Conservation (phyloP, 2,113 vertebrate species). For the Ceyx margarethae region DNA sequence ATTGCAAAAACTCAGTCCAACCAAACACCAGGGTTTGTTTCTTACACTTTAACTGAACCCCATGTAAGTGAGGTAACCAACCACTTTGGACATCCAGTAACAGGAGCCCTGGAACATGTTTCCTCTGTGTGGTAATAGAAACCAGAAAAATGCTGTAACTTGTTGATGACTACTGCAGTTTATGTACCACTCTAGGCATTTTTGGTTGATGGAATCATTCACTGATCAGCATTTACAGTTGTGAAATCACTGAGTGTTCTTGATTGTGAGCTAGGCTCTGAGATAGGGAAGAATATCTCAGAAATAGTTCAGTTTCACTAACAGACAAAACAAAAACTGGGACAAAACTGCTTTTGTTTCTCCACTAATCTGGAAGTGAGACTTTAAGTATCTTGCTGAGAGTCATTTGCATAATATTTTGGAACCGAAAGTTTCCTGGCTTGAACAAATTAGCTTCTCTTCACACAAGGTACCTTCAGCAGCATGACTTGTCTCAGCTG, state of each 20-base stretch:
- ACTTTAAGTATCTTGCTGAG: background rate
- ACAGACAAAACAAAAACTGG: background rate
- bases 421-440: background rate
- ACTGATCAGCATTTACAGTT: background rate
- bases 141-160: slow-evolving; percentile 35
- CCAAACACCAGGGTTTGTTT: background rate
- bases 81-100: background rate
- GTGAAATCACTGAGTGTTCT: background rate
- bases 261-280: background rate
- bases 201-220: slow-evolving; percentile 40
- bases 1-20: background rate
- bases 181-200: slow-evolving; percentile 23
- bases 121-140: slow-evolving; percentile 45
- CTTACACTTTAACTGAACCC: background rate
- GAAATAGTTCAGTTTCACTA: background rate
- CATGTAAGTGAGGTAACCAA: background rate
- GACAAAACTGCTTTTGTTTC: background rate
- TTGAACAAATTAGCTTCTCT: background rate
- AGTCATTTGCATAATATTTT: background rate
- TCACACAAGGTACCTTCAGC: background rate
- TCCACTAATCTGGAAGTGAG: background rate
- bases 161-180: slow-evolving; percentile 35
- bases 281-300: background rate
- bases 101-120: slow-evolving; percentile 13
- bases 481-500: background rate